Percentiles rank a stretch among this genome's conserved stretches.
Conservation (phyloP, 2,888 invertebrate genomes). For the Crematogaster levior region DNA sequence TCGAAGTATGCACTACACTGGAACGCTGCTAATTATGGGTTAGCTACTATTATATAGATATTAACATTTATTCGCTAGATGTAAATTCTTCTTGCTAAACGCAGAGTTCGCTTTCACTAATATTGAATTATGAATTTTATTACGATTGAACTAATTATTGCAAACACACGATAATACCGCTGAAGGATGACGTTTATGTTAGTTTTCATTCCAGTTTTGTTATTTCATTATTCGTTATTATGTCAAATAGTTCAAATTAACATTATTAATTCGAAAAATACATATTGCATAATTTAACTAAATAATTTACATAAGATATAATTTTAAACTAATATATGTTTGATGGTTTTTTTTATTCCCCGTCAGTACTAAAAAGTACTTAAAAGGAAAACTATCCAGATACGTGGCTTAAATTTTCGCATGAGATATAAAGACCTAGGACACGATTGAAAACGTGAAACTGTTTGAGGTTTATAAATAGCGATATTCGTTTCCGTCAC, state of each 20-base stretch:
- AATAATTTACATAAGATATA: neutral
- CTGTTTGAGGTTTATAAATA: conserved; percentile 40
- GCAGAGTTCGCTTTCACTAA: conserved; percentile 30
- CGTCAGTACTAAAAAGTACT: neutral
- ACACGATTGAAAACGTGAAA: neutral
- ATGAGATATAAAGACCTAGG: neutral
- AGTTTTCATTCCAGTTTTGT: neutral
- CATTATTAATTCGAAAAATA: neutral
- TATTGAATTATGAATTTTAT: conserved; percentile 5
- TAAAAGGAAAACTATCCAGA: neutral
- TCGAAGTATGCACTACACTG: conserved; percentile 53
- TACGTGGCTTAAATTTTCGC: conserved; percentile 10
- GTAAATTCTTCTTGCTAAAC: conserved; percentile 1
- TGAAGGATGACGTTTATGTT: neutral
- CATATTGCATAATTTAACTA: neutral
- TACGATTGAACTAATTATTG: conserved; percentile 12
- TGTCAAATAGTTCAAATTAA: neutral
- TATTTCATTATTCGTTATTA: neutral
- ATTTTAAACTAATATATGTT: neutral
- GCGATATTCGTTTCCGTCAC: conserved; percentile 24
- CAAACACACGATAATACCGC: neutral
- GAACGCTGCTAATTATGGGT: conserved; percentile 55
- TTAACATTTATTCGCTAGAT: conserved; percentile 40
- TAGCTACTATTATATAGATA: conserved; percentile 50
- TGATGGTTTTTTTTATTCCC: neutral